Percentiles rank a stretch among this genome's conserved stretches.
Conservation (phyloP, 2,113 vertebrate species). For the Philantomba maxwellii region DNA sequence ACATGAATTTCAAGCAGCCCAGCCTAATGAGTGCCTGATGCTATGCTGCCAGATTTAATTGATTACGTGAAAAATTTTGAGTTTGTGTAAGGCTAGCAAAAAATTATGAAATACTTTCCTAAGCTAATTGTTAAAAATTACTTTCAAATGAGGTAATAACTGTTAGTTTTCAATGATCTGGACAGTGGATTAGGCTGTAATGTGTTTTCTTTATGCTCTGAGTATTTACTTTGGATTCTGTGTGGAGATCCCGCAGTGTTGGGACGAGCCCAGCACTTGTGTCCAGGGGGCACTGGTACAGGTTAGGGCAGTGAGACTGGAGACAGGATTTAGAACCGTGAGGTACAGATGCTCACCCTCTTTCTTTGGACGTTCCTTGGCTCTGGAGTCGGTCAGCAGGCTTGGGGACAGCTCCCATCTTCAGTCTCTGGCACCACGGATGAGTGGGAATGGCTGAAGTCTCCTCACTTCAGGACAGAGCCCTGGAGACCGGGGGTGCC, state of each 20-base stretch:
- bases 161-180: constrained; percentile 40
- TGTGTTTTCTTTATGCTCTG: background rate
- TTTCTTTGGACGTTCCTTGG: accelerated
- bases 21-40: constrained; percentile 72
- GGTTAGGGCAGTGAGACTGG: background rate
- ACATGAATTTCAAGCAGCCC: constrained; percentile 72
- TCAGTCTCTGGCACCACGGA: background rate
- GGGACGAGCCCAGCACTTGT: background rate
- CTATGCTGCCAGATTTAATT: constrained; percentile 62
- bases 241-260: background rate
- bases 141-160: constrained; percentile 65
- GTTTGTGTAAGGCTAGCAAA: constrained; percentile 66
- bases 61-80: constrained; percentile 70
- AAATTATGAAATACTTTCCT: constrained; percentile 57
- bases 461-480: background rate
- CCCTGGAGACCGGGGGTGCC: background rate
- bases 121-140: constrained; percentile 66
- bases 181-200: constrained; percentile 1
- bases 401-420: accelerated
- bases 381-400: background rate
- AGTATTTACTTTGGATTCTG: background rate
- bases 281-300: background rate
- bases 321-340: background rate
- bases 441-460: background rate
- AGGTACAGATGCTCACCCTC: background rate